Conservation (phyloP, 2,888 invertebrate species). For the Metalampra italica region DNA sequence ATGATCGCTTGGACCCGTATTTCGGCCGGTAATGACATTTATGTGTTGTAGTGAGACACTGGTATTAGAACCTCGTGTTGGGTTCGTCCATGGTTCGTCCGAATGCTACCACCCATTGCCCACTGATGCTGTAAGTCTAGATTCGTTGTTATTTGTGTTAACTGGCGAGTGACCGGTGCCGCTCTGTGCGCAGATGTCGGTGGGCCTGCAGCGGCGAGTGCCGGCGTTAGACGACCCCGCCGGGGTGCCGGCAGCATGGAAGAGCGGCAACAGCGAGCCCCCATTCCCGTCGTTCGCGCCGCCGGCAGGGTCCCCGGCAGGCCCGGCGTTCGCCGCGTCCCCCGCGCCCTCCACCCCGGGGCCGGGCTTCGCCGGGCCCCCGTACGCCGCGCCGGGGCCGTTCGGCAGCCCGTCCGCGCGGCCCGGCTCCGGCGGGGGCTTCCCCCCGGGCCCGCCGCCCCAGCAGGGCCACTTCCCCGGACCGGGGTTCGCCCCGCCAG, state of each 20-base stretch:
- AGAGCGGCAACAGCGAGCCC: constrained; percentile 78
- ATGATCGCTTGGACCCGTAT: too few species aligned
- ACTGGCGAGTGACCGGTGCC: too few species aligned
- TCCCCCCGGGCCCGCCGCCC: constrained; percentile 87
- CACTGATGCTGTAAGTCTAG: too few species aligned
- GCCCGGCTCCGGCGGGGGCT: constrained; percentile 91
- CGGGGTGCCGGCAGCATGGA: constrained; percentile 83
- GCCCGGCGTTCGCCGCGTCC: constrained; percentile 83
- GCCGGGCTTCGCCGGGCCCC: constrained; percentile 83
- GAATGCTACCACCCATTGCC: too few species aligned
- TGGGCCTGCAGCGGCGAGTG: constrained; percentile 92
- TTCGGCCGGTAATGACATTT: too few species aligned
- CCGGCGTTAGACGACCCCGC: constrained; percentile 70
- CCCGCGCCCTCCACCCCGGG: constrained; percentile 85
- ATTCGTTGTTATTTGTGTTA: too few species aligned
- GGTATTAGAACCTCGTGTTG: too few species aligned
- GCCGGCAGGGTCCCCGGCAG: constrained; percentile 88
- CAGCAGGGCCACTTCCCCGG: constrained; percentile 84
- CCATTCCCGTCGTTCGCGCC: constrained; percentile 88
- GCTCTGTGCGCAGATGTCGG: constrained; percentile 63
- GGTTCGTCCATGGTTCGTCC: too few species aligned
- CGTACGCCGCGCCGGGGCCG: constrained; percentile 83
- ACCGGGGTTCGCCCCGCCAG: constrained; percentile 85
- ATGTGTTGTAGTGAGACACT: too few species aligned
- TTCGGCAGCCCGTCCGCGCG: constrained; percentile 80